Base-by-base conservation (phyloP, 1,140 invertebrate genomes). In the Drosophila bipectinata region DNA sequence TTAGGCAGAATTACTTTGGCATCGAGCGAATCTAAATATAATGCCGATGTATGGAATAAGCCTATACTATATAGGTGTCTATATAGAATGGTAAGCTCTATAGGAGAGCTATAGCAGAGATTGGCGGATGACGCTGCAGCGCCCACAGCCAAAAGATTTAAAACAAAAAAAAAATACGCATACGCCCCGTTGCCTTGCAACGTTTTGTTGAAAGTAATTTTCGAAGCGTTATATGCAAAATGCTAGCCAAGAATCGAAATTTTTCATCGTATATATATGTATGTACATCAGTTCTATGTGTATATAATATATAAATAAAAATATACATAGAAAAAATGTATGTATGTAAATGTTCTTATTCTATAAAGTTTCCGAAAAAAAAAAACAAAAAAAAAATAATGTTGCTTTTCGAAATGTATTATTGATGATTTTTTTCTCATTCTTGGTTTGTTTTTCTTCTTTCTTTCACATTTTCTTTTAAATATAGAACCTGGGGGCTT, bases 101-200 rank as follows among this genome's bases (percentile, higher is more conserved):
- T 14, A 9, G 7, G 6, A 41, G n/a, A 15, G 37, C 10, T 10
- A 4, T 10, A 14, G 28, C 28, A 51, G 14, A 30, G 24, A 34
- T 66, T 54, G 51, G 47, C 51, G 21, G 59, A 84, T 84, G 80
- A 84, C 81, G 81, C 73, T 80, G 81, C 81, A 84, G 48, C 56
- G 55, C 56, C 45, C 34, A 52, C 8, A 34, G 32, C 9, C 9
- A 44, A 15, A 30, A 12, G 37, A 41, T 41, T 14, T 3, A 30
- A 6, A 30, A 30, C 2, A 37, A 12, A 12, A 37, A 4, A 37
- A 37, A 12, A 45, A 57, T 24, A 58, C 58, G 60, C 53, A 59
- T 56, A 71, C 45, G 51, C 67, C 30, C 28, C 44, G 28, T 32
- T 60, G 79, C 69, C 75, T 62, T 83, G 77, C 81, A 80, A 57